Conservation (phyloP, 2,113 vertebrate genomes). For the Pachypanchax playfairii region DNA sequence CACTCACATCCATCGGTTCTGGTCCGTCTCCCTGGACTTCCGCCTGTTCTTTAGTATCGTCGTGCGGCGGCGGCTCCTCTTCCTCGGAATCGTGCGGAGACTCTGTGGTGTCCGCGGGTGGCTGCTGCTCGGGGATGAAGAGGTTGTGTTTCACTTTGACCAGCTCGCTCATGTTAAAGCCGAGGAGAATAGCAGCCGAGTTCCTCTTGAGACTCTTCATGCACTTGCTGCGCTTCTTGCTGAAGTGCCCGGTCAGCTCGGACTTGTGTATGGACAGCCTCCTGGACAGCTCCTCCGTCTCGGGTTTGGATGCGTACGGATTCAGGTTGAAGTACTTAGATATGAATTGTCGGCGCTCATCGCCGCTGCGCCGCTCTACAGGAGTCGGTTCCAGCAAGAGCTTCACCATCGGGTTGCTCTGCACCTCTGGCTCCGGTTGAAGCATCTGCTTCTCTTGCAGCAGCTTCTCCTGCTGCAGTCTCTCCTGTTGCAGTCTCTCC, state of each 20-base stretch:
- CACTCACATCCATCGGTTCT: conserved; percentile 35
- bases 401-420: conserved; percentile 66
- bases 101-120: conserved; percentile 32
- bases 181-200: conserved; percentile 83
- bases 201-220: conserved; percentile 86
- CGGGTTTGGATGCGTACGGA: conserved; percentile 87
- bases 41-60: background rate
- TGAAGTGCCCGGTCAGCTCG: conserved; percentile 87
- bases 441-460: conserved; percentile 67
- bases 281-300: conserved; percentile 84
- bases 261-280: conserved; percentile 83
- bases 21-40: background rate
- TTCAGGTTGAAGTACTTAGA: conserved; percentile 89
- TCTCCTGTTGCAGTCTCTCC: conserved; percentile 74
- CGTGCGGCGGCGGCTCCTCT: conserved; percentile 29
- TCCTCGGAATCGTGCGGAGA: conserved; percentile 8
- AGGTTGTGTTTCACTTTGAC: conserved; percentile 88
- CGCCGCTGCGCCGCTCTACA: conserved; percentile 75
- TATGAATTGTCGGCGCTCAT: conserved; percentile 88
- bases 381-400: conserved; percentile 83
- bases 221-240: conserved; percentile 85
- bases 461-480: conserved; percentile 73
- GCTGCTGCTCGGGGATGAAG: conserved; percentile 64
- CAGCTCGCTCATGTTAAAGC: conserved; percentile 92
- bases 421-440: conserved; percentile 42